Base-by-base conservation (phyloP, 2,888 invertebrate genomes). In the Oeneis ivallda region DNA sequence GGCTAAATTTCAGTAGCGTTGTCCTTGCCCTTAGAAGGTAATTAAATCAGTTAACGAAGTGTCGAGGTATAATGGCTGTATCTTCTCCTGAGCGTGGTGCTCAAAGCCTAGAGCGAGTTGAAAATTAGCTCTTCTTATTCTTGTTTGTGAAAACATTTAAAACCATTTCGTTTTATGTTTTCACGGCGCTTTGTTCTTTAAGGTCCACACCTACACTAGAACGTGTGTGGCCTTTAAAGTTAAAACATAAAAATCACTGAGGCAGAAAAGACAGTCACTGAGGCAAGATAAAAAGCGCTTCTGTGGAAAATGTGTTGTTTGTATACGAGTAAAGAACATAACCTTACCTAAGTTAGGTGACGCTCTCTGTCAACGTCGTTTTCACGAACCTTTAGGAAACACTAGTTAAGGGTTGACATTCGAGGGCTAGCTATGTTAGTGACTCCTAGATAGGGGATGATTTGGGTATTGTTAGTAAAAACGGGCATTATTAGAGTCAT, bases 91-190 rank as follows among this genome's bases (percentile, higher is more conserved):
- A 13, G 0, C 19, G 41, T 56, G 56, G 10, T 13, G 37, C 53
- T 37, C 15, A 1, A 53, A 15, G 56, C 41, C 19, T 19, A 11
- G 19, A 54, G 39, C 54, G 39, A 39, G 54, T 39, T 39, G 39
- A 54, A 54, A 54, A 54, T 54, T 54, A 54, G 39, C 39, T 54
- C 34, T 54, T 54, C 39, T 17, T 54, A 56, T 41, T 56, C 19
- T 56, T 56, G 41, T 56, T 41, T 13, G 39, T 41, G 41, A 41
- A 49, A 50, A 50, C 9, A 11, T 56, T 56, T 37, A 1, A 53
- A 53, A 15, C 39, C 41, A 56, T 41, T 56, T 41, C 56, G 41
- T 56, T 56, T 56, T 41, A 56, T 56, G 41, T 39, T 41, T 56
- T 8, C 19, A 41, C 56, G 13, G 13, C 7, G 41, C 41, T 41